Percentiles rank a stretch among this genome's conserved stretches.
phyloP scores from a whole-genome alignment of 2,888 invertebrate species.

The Lithophane leautieri region DNA sequence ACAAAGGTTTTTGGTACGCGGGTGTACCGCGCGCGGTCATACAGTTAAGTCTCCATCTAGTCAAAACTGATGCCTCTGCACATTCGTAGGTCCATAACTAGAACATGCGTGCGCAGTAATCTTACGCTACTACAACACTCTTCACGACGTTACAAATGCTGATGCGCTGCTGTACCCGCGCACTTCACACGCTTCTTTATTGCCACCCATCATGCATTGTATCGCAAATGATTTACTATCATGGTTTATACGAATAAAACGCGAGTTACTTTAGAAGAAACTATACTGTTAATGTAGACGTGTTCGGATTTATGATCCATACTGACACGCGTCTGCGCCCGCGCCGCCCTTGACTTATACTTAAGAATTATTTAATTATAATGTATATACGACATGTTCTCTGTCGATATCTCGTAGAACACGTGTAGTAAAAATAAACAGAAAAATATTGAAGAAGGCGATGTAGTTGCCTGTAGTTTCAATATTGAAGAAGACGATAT shows the following conservation, averaged over 20 bases:
- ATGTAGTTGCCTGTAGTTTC: too few species aligned
- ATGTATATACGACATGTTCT: too few species aligned
- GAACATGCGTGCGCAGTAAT: not conserved
- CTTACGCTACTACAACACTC: not conserved
- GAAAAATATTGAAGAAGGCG: too few species aligned
- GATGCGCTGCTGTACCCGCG: not conserved
- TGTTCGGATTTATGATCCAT: not conserved
- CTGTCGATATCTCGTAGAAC: too few species aligned
- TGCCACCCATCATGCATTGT: not conserved
- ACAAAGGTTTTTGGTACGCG: too few species aligned
- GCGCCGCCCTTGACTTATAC: slow-evolving; percentile 59
- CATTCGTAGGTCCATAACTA: not conserved
- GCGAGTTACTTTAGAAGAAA: slow-evolving; percentile 12
- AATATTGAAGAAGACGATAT: too few species aligned
- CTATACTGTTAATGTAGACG: slow-evolving; percentile 13
- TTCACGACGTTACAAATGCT: not conserved
- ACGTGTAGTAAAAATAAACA: too few species aligned
- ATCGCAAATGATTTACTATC: slow-evolving; percentile 24
- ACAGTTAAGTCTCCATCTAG: not conserved
- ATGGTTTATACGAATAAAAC: slow-evolving; percentile 18
- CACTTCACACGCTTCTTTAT: not conserved
- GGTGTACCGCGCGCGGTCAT: too few species aligned
- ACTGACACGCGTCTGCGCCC: not conserved
- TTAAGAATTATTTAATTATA: slow-evolving; percentile 48
- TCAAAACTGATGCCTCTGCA: not conserved